Conservation (phyloP, 2,113 vertebrate genomes). For the Pterocles gutturalis region DNA sequence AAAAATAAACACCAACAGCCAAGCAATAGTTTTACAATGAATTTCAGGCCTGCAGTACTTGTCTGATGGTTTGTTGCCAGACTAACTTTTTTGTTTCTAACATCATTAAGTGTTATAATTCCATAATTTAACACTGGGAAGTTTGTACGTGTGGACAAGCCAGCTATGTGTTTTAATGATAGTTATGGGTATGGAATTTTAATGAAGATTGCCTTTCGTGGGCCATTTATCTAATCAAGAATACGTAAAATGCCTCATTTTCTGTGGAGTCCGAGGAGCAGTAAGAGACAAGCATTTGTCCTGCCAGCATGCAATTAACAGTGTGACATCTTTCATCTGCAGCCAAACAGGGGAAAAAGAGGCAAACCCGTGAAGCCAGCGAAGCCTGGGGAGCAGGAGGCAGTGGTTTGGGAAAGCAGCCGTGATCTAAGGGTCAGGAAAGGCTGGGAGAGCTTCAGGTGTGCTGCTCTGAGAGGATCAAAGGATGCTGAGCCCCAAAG, state of each 20-base stretch:
- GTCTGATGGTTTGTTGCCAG: background rate
- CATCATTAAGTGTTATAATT: background rate
- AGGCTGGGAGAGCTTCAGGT: background rate
- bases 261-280: background rate
- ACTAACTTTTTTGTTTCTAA: background rate
- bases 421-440: background rate
- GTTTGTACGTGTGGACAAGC: slow-evolving; percentile 7
- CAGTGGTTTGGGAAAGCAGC: background rate
- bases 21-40: background rate
- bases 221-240: background rate
- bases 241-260: slow-evolving; percentile 20
- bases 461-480: background rate
- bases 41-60: background rate
- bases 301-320: background rate
- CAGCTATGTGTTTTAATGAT: slow-evolving; percentile 16
- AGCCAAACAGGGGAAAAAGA: background rate
- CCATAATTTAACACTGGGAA: background rate
- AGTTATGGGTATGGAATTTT: slow-evolving; percentile 15
- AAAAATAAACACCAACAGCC: background rate
- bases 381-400: background rate
- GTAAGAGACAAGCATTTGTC: background rate
- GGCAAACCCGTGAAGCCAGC: accelerated
- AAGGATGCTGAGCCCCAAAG: background rate
- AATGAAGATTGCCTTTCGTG: slow-evolving; percentile 42
- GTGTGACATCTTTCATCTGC: background rate